Evolutionary conservation across 2,113 vertebrate species (phyloP), one percentile per base, ranked within the genome.

Genomic region (Seriola dumerili): DNA sequence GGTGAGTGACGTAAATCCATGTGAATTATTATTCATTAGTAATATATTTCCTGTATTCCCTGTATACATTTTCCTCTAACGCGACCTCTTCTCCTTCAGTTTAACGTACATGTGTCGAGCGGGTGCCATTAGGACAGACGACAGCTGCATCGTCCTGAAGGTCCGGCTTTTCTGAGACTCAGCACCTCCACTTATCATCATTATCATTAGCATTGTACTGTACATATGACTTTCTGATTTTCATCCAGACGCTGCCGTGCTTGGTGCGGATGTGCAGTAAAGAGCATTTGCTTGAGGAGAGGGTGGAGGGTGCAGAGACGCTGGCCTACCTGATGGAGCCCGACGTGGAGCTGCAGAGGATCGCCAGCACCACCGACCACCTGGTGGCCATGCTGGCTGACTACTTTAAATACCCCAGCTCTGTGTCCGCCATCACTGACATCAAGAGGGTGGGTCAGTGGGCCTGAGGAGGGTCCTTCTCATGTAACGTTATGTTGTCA

Each of bases 331-430:
- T 99, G 89, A 98, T 99, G 66, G 98, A 99, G 94, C 97, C 97
- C 0, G 98, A 99, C 12, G 96, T 99, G 85, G 98, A 99, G 89
- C 96, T 99, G 38, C 98, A 99, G 94, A 96, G 98, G 84, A 98
- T 97, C 12, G 98, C 98, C 67, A 99, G 98, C 94, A 97, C 98
- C 88, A 99, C 97, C 0, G 98, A 99, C 90, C 98, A 99, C 92
- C 96, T 99, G 80, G 97, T 99, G 70, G 95, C 96, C 87, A 99
- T 98, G 98, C 94, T 99, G 83, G 97, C 98, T 0, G 98, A 99
- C 94, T 99, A 99, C 94, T 99, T 99, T 94, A 99, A 99, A 89
- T 99, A 99, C 85, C 98, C 98, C 82, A 99, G 97, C 94, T 99
- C 98, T 1, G 98, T 99, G 92, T 99, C 98, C 3, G 97, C 98